phyloP scores from a whole-genome alignment of 2,888 invertebrate genomes.

The Pseudeuparius sepicola region DNA sequence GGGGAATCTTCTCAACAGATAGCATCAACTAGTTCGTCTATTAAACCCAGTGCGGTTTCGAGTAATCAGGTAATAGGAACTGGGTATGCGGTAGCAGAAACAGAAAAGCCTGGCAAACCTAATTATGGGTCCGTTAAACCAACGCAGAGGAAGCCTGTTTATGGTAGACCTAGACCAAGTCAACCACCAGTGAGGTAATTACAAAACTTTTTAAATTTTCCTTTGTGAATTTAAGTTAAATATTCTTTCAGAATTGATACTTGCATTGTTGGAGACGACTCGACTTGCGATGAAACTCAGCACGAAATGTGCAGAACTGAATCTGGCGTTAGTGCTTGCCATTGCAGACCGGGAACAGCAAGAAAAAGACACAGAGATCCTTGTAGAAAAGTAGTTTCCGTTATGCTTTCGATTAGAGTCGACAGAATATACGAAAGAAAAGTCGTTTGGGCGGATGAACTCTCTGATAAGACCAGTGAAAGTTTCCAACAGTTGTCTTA shows the following conservation, averaged over 20 bases:
- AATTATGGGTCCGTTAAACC: conserved; percentile 34
- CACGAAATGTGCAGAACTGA: conserved; percentile 83
- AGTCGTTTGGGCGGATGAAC: conserved; percentile 66
- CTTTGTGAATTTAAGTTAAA: too few relatives aligned
- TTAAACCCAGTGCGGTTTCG: conserved; percentile 35
- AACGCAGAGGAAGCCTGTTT: conserved; percentile 44
- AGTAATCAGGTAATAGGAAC: conserved; percentile 44
- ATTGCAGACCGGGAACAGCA: conserved; percentile 71
- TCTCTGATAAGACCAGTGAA: conserved; percentile 67
- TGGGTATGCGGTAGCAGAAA: conserved; percentile 54
- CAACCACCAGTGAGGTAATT: conserved; percentile 57
- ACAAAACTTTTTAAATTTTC: too few relatives aligned
- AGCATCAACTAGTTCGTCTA: conserved; percentile 25
- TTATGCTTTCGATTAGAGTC: conserved; percentile 69
- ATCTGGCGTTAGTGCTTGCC: conserved; percentile 78
- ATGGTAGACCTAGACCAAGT: conserved; percentile 43
- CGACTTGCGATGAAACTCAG: conserved; percentile 80
- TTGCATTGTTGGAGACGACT: conserved; percentile 86
- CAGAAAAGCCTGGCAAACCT: conserved; percentile 41
- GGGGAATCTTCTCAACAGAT: conserved; percentile 44
- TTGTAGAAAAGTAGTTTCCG: conserved; percentile 67
- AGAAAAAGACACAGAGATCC: conserved; percentile 64
- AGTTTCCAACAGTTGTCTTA: conserved; percentile 73
- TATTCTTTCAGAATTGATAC: conserved; percentile 63
- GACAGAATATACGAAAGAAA: conserved; percentile 73